These are phyloP conservation scores for Merodon equestris DNA, from an alignment of 2,888 invertebrate genomes.

Conservation along the genomic window DNA sequence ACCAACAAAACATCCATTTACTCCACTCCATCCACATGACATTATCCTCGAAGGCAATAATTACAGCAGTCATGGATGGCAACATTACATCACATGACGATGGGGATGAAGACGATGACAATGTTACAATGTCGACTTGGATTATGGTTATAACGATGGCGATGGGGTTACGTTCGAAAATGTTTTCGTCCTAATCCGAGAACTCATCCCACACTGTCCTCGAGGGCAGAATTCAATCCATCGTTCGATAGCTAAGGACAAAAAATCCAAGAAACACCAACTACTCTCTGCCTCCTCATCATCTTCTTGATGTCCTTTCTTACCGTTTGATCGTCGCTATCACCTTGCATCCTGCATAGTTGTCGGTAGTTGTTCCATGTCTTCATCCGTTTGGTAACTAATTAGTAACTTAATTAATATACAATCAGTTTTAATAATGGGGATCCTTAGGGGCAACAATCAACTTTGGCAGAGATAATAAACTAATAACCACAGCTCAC, in stretches of 20 bases:
- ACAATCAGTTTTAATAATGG: slow-evolving; percentile 58
- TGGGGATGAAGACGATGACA: slow-evolving; percentile 18
- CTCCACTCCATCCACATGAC: not conserved
- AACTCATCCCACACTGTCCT: too few species aligned
- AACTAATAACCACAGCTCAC: slow-evolving; percentile 61
- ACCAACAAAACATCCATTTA: slow-evolving; percentile 19
- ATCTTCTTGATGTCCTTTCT: not conserved
- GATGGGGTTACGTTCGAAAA: slow-evolving; percentile 24
- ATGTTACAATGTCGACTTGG: slow-evolving; percentile 6
- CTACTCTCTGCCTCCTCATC: not conserved
- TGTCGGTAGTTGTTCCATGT: slow-evolving; percentile 16
- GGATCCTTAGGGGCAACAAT: slow-evolving; percentile 63
- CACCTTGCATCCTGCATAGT: slow-evolving; percentile 2
- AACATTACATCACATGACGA: slow-evolving; percentile 55
- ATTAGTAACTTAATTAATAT: slow-evolving; percentile 67
- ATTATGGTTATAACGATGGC: slow-evolving; percentile 7
- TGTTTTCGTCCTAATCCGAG: slow-evolving; percentile 37
- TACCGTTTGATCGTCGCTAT: not conserved
- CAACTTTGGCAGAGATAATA: slow-evolving; percentile 62
- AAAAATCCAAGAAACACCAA: not conserved
- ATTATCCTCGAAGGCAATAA: slow-evolving; percentile 64
- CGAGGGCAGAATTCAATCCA: slow-evolving; percentile 19
- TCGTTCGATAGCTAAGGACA: not conserved
- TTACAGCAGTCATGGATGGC: slow-evolving; percentile 58
- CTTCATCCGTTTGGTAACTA: slow-evolving; percentile 55